A percentile compares a stretch with the other conserved stretches of the same genome.
Evolutionary conservation across 2,797 vertebrate species (phyloP).

Genomic region (Australoheros facetus): DNA sequence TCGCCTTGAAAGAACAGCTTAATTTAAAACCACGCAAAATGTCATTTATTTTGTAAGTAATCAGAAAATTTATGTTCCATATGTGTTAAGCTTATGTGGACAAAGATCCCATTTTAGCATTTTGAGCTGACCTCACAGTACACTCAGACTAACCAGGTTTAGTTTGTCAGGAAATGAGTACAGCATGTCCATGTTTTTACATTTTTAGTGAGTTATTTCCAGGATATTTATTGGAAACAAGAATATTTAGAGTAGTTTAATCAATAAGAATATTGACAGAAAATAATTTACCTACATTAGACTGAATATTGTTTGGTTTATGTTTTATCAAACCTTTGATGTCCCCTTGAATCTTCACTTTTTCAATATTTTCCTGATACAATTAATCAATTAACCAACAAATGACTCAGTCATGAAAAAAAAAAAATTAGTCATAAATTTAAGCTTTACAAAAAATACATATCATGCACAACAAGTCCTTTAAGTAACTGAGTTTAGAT

Average conservation of each 20-base stretch:
- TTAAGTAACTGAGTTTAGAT: background rate
- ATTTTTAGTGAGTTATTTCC: accelerated
- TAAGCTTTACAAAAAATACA: too few species aligned
- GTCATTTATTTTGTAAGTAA: too few species aligned
- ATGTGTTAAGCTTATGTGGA: background rate
- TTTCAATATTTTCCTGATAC: background rate
- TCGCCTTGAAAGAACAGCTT: too few species aligned
- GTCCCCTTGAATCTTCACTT: background rate
- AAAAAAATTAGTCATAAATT: background rate
- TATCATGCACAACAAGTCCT: too few species aligned
- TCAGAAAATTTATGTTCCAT: background rate
- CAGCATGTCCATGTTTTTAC: accelerated
- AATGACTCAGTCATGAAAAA: accelerated
- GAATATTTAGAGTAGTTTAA: background rate
- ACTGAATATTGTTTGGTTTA: background rate
- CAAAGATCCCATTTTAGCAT: too few species aligned
- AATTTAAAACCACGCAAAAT: too few species aligned
- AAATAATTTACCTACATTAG: background rate
- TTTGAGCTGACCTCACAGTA: background rate
- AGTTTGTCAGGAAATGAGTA: accelerated
- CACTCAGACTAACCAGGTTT: background rate
- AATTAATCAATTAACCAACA: background rate
- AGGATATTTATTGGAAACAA: background rate
- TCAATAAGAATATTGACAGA: background rate
- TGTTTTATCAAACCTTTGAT: background rate